Conservation (phyloP, 2,113 vertebrate genomes). For the Camelus dromedarius region DNA sequence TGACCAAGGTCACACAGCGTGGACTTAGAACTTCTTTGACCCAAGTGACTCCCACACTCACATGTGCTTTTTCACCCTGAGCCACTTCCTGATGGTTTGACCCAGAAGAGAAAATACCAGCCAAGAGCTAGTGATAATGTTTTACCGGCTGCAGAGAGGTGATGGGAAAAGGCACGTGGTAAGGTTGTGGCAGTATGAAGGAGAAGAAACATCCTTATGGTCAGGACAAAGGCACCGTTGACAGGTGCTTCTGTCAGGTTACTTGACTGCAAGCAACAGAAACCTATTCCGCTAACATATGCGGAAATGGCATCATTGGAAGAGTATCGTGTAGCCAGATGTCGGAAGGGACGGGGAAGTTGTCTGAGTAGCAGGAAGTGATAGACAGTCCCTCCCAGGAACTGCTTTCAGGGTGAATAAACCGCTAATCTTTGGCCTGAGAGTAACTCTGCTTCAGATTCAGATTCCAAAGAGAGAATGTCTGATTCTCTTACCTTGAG, state of each 20-base stretch:
- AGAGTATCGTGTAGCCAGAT: background rate
- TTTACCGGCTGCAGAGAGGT: background rate
- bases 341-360: background rate
- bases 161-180: background rate
- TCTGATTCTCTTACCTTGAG: background rate
- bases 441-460: background rate
- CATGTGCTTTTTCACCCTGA: background rate
- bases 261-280: background rate
- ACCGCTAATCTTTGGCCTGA: rapidly evolving
- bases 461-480: background rate
- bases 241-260: background rate
- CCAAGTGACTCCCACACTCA: rapidly evolving
- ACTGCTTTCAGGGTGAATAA: background rate
- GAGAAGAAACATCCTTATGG: background rate
- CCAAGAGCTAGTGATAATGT: background rate
- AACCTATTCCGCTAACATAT: background rate
- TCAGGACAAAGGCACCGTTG: background rate
- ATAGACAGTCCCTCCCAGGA: background rate
- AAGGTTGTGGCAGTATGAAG: background rate
- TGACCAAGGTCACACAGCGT: background rate
- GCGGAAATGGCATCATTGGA: background rate
- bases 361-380: background rate
- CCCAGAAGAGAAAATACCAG: background rate
- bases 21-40: background rate
- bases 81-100: background rate